A percentile compares a stretch with the other conserved stretches of the same genome.
phyloP scores from a whole-genome alignment of 2,888 invertebrate species.

The Leucophenga montana region DNA sequence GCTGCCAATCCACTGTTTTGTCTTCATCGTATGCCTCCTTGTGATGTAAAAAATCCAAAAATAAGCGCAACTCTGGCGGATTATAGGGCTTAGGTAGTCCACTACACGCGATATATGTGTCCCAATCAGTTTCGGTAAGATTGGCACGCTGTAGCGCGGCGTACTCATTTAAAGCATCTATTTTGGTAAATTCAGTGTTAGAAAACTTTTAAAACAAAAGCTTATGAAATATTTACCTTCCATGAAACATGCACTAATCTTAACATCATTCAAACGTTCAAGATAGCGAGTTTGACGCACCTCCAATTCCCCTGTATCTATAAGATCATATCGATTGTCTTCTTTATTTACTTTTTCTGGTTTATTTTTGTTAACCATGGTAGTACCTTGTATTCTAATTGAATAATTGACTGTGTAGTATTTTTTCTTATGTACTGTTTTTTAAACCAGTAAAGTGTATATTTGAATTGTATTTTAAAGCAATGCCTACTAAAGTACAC shows the following conservation, averaged over 20 bases:
- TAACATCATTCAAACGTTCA: neutral
- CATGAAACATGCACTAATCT: neutral
- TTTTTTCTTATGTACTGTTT: neutral
- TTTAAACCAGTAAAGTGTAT: neutral
- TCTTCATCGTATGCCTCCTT: conserved; percentile 46
- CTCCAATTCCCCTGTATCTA: neutral
- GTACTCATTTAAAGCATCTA: conserved; percentile 44
- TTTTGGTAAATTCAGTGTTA: neutral
- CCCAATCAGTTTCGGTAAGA: conserved; percentile 50
- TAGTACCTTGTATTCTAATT: neutral
- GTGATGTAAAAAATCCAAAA: conserved; percentile 49
- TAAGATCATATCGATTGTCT: neutral
- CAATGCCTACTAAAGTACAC: too few species aligned
- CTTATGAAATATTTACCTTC: neutral
- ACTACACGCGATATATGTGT: conserved; percentile 57
- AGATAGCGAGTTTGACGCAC: neutral
- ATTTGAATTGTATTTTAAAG: neutral
- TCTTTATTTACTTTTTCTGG: neutral
- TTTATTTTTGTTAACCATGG: neutral
- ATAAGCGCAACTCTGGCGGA: conserved; percentile 59
- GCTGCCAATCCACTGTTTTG: conserved; percentile 57
- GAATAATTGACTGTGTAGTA: neutral
- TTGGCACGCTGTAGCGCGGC: conserved; percentile 27
- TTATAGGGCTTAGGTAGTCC: conserved; percentile 58
- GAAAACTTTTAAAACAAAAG: neutral